These are phyloP conservation scores for Ditylenchus dipsaci DNA, from an alignment of 1,140 invertebrate genomes.

Conservation along the genomic window DNA sequence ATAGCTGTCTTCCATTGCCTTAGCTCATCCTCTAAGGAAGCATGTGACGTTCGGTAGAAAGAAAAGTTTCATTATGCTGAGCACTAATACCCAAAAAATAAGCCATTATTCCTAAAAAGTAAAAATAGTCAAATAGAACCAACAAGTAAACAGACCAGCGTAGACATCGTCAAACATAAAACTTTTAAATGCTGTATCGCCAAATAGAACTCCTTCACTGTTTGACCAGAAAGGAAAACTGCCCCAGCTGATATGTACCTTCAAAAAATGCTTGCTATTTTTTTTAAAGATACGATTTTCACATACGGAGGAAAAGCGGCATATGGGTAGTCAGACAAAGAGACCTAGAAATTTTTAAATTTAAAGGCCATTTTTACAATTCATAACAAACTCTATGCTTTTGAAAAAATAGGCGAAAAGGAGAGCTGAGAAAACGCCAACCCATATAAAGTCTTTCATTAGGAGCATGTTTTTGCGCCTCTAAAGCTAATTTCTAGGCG, in stretches of 20 bases:
- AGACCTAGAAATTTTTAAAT: background rate
- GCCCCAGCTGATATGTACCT: constrained; percentile 1
- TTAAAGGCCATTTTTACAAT: background rate
- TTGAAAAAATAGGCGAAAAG: background rate
- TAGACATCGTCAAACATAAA: background rate
- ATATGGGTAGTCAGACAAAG: background rate
- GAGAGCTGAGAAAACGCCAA: constrained; percentile 1
- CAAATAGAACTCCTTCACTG: background rate
- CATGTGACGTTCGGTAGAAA: background rate
- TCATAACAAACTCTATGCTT: background rate
- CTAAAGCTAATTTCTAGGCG: background rate
- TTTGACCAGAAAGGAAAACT: background rate
- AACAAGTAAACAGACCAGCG: background rate
- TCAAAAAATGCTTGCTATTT: too few species aligned
- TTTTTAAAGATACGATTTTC: too few species aligned
- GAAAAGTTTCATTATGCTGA: background rate
- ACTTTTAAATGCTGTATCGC: background rate
- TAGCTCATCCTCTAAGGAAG: background rate
- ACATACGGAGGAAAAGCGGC: background rate
- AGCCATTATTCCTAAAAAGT: background rate
- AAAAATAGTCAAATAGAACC: too few species aligned
- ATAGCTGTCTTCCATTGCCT: background rate
- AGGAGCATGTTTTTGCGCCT: background rate
- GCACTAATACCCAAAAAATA: background rate
- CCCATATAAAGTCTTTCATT: constrained; percentile 1